Base-by-base conservation (phyloP, 35 echinoderm and acorn worm species). In the Heliocidaris erythrogramma region DNA sequence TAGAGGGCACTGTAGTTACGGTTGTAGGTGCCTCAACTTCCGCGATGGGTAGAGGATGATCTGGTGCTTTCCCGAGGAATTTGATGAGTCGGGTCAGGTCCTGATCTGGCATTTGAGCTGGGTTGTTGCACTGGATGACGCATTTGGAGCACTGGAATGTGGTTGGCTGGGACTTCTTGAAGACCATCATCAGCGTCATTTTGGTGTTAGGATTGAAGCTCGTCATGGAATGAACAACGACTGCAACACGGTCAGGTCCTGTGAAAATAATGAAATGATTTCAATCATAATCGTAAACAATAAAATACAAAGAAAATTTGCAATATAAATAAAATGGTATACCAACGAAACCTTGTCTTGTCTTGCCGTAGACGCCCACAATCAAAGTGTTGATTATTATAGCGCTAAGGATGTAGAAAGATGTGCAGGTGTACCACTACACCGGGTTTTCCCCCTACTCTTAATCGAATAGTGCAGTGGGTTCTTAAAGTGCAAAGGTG, bases 81-180 rank as follows among this genome's bases (percentile, higher is more conserved):
- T 49, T 17, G 10, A 24, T 21, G 5, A 91, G 89, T 91, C 48
- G 31, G 1, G 89, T 42, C 1, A 32, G 32, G 31, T 32, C 48
- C 10, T 91, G 42, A 47, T n/a, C 89, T 30, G 30, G 89, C 89
- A 91, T 91, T 49, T 91, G 29, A 49, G 89, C 31, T 47, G 24
- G 89, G 11, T 91, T 91, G 48, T 35, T 35, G 48, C 89, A 91
- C 24, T 47, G 48, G 48, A 91, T 91, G 48, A 91, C 89, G 89
- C 89, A 91, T 6, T 24, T 49, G 4, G 89, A 91, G 48, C 89
- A 91, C 31, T 91, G 31, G 14, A 91, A 91, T 42, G 89, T 91
- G 17, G 89, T 91, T 49, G 89, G 89, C 48, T 91, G 89, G 21
- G 89, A 47, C 21, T 35, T 49, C 48, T 49, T 91, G 48, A 91